phyloP scores from a whole-genome alignment of 2,888 invertebrate species.

The Drosophila mimetica region DNA sequence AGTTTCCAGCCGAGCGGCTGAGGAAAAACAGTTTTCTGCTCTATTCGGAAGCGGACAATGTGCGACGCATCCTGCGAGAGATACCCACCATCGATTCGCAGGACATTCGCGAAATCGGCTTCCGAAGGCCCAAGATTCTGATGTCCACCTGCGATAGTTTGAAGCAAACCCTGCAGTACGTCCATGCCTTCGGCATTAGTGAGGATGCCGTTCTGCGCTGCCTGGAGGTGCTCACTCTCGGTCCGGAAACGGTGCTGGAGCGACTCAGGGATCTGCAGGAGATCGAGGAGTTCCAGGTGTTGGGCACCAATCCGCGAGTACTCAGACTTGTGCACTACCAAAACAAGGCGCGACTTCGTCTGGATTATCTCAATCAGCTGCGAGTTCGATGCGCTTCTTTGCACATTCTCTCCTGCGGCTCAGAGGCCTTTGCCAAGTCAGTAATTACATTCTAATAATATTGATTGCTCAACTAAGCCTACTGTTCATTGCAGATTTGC shows the following conservation, averaged over 20 bases:
- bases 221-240: conserved; percentile 87
- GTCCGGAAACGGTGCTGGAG: conserved; percentile 86
- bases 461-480: too few species aligned
- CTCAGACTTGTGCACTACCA: conserved; percentile 85
- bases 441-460: conserved; percentile 23
- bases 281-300: conserved; percentile 87
- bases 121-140: conserved; percentile 87
- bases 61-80: conserved; percentile 86
- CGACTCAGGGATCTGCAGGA: conserved; percentile 86
- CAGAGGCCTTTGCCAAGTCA: conserved; percentile 84
- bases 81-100: conserved; percentile 86
- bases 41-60: conserved; percentile 86
- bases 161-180: conserved; percentile 85
- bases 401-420: conserved; percentile 84
- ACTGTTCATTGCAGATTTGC: conserved; percentile 84
- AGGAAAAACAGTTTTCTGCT: conserved; percentile 87
- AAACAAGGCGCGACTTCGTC: conserved; percentile 85
- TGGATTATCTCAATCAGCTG: conserved; percentile 85
- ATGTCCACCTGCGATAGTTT: conserved; percentile 86
- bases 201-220: conserved; percentile 85
- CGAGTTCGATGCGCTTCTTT: conserved; percentile 85
- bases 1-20: conserved; percentile 86
- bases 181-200: conserved; percentile 87
- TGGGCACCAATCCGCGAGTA: conserved; percentile 87
- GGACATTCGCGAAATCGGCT: conserved; percentile 86